phyloP scores from a whole-genome alignment of 2,113 vertebrate genomes.

The Anguilla rostrata region DNA sequence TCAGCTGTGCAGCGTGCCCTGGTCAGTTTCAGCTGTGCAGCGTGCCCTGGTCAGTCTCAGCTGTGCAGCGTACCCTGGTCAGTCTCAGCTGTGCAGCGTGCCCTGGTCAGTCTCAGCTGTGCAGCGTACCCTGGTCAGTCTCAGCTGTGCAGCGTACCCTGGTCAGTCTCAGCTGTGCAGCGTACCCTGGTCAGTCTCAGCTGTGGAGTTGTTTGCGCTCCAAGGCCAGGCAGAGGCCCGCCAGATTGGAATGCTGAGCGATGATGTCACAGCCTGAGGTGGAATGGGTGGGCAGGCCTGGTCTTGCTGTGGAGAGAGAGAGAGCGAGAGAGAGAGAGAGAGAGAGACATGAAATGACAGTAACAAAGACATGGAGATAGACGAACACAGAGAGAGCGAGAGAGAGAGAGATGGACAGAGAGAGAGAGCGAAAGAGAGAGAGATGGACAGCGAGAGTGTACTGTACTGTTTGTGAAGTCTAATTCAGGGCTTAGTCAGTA shows the following conservation, averaged over 20 bases:
- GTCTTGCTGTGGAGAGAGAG: constrained; percentile 40
- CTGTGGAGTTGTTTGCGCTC: not conserved
- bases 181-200: not conserved
- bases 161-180: not conserved
- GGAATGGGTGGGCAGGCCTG: constrained; percentile 44
- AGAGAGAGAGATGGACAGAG: not conserved
- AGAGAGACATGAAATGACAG: not conserved
- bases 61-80: no score
- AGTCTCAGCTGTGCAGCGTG: no score
- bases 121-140: no score
- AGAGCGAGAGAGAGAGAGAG: constrained; percentile 16
- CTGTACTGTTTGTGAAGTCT: not conserved
- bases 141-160: not conserved
- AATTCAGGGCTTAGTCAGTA: no score
- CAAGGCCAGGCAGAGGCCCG: constrained; percentile 4
- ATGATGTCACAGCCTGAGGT: constrained; percentile 56
- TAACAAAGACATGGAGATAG: not conserved
- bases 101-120: no score
- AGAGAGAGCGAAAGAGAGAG: not conserved
- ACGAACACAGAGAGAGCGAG: not conserved
- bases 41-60: no score
- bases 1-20: no score
- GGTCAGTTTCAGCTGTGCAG: no score
- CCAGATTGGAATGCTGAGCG: not conserved
- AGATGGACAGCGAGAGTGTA: not conserved